Percentiles rank a stretch among this genome's conserved stretches.
Evolutionary conservation across 2,113 vertebrate species (phyloP).

Genomic region (Echinops telfairi): DNA sequence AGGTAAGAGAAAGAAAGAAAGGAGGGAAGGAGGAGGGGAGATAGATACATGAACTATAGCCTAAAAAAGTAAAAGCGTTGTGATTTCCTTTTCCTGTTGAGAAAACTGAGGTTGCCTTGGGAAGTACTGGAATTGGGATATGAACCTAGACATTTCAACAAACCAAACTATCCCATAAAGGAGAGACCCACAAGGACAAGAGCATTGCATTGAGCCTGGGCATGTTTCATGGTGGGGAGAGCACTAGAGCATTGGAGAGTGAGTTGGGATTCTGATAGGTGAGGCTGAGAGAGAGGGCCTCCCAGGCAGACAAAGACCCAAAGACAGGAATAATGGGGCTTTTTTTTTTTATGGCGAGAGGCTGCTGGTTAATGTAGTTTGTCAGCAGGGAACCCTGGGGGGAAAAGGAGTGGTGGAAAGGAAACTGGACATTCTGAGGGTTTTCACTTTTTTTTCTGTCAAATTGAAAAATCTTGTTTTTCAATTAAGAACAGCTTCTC

Average conservation of each 20-base stretch:
- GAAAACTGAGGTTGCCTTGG: slow-evolving; percentile 37
- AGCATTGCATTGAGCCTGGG: neutral
- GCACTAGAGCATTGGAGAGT: neutral
- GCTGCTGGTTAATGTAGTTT: neutral
- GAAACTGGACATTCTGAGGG: neutral
- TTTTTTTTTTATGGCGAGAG: neutral
- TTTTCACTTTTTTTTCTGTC: slow-evolving; percentile 30
- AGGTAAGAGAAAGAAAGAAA: too few species aligned
- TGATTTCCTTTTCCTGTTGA: slow-evolving; percentile 18
- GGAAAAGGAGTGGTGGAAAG: neutral
- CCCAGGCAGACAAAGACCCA: neutral
- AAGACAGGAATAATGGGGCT: neutral
- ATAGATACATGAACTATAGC: too few species aligned
- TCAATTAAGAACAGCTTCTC: slow-evolving; percentile 20
- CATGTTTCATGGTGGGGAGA: neutral
- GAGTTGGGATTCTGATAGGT: neutral
- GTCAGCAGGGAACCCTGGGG: neutral
- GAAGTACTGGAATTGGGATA: neutral
- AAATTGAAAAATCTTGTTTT: slow-evolving; percentile 51
- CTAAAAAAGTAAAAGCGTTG: too few species aligned
- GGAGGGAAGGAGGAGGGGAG: too few species aligned
- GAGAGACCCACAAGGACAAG: neutral
- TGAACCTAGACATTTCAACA: neutral
- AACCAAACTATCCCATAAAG: neutral
- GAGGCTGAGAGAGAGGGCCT: neutral